Evolutionary conservation across 2,888 invertebrate genomes (phyloP).

Genomic region (Leptopilina syphax): DNA sequence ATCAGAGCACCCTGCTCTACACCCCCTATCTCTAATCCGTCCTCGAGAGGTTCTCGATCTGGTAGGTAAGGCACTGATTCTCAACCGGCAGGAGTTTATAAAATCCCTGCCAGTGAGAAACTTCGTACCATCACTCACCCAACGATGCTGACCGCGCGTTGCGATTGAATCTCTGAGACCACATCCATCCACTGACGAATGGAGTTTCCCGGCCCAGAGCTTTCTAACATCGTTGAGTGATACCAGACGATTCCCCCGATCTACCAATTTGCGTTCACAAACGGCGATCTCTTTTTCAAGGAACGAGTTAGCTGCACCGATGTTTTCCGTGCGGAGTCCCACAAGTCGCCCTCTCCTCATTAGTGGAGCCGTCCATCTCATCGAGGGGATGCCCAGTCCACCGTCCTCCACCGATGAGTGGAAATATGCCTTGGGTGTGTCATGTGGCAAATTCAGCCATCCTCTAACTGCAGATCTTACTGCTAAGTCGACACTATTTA

Average conservation of each 20-base stretch:
- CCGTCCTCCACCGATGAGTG: constrained; percentile 62
- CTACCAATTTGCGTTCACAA: background rate
- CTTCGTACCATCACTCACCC: constrained; percentile 45
- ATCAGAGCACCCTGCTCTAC: constrained; percentile 64
- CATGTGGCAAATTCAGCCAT: constrained; percentile 66
- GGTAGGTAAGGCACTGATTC: constrained; percentile 67
- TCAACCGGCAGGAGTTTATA: constrained; percentile 50
- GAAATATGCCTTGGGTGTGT: constrained; percentile 65
- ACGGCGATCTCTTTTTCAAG: background rate
- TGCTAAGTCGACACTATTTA: constrained; percentile 57
- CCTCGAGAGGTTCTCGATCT: constrained; percentile 61
- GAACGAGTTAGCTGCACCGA: background rate
- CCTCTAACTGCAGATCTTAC: constrained; percentile 61
- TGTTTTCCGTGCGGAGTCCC: too few species aligned
- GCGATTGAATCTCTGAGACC: constrained; percentile 41
- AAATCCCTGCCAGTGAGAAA: constrained; percentile 49
- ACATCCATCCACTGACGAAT: constrained; percentile 48
- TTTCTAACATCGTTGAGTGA: background rate
- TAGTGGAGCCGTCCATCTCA: background rate
- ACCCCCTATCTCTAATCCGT: constrained; percentile 47
- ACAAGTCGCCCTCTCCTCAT: background rate
- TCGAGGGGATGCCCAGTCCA: constrained; percentile 51
- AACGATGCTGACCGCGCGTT: constrained; percentile 44
- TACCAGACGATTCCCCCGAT: background rate
- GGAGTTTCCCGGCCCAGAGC: constrained; percentile 47